phyloP scores from a whole-genome alignment of 2,113 vertebrate species.

The Notarius lentiginosus region DNA sequence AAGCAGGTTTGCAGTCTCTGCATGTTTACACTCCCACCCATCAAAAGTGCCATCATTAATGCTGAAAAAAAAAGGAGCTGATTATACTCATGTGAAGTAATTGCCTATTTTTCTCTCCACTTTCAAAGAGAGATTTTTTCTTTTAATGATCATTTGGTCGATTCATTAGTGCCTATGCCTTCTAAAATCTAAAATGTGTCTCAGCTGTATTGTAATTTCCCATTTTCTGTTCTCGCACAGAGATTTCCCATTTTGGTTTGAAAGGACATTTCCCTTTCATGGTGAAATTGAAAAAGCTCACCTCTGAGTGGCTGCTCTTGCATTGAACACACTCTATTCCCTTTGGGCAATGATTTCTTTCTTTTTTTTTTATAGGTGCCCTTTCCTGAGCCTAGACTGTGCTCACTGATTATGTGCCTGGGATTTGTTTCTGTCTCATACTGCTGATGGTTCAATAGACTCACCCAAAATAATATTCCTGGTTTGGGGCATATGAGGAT shows the following conservation, averaged over 20 bases:
- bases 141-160: background rate
- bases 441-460: background rate
- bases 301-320: background rate
- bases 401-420: background rate
- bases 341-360: slow-evolving; percentile 7
- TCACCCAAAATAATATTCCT: background rate
- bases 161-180: background rate
- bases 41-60: slow-evolving; percentile 17
- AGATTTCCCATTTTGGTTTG: background rate
- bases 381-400: slow-evolving; percentile 10
- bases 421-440: background rate
- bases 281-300: slow-evolving; percentile 11
- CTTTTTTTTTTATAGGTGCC: slow-evolving; percentile 5
- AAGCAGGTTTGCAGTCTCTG: background rate
- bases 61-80: background rate
- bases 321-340: slow-evolving; percentile 13
- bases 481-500: background rate
- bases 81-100: slow-evolving; percentile 6
- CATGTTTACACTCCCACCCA: background rate
- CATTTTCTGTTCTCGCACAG: background rate
- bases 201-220: background rate
- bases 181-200: background rate
- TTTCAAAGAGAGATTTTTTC: background rate
- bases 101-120: background rate
- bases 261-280: background rate